Conservation (phyloP, 1,140 invertebrate species). For the Nilaparvata lugens region DNA sequence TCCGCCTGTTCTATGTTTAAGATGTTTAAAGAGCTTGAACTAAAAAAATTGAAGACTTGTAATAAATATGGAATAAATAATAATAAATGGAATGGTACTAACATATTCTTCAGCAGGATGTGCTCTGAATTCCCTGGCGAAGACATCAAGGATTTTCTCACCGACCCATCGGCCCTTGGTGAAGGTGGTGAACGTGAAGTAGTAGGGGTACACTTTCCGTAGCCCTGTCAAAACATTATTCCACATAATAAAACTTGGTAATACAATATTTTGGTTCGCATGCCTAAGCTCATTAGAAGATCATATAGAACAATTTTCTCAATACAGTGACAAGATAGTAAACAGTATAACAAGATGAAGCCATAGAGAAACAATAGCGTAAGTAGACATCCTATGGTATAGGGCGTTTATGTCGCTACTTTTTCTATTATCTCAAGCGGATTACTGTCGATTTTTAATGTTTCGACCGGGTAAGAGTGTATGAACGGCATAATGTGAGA, state of each 20-base stretch:
- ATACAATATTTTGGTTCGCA: not conserved
- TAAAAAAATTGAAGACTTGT: too few species aligned
- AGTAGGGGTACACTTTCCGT: conserved; percentile 97
- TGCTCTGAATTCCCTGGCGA: conserved; percentile 85
- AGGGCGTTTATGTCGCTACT: too few species aligned
- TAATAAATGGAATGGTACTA: conserved; percentile 26
- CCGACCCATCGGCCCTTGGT: conserved; percentile 97
- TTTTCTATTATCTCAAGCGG: too few species aligned
- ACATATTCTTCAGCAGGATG: conserved; percentile 84
- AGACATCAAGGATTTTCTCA: conserved; percentile 88
- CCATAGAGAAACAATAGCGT: too few species aligned
- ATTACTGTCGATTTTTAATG: too few species aligned
- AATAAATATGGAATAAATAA: too few species aligned
- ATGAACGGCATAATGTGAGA: too few species aligned
- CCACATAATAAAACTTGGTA: not conserved
- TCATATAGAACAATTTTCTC: not conserved
- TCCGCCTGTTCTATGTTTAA: too few species aligned
- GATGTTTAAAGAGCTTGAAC: too few species aligned
- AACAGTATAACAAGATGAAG: too few species aligned
- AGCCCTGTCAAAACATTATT: conserved; percentile 57
- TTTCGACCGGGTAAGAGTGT: too few species aligned
- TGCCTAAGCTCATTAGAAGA: not conserved
- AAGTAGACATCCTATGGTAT: too few species aligned
- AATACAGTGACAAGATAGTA: not conserved
- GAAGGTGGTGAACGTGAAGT: conserved; percentile 94